Evolutionary conservation across 2,888 invertebrate genomes (phyloP).

Genomic region (Chrysotoxum bicinctum): DNA sequence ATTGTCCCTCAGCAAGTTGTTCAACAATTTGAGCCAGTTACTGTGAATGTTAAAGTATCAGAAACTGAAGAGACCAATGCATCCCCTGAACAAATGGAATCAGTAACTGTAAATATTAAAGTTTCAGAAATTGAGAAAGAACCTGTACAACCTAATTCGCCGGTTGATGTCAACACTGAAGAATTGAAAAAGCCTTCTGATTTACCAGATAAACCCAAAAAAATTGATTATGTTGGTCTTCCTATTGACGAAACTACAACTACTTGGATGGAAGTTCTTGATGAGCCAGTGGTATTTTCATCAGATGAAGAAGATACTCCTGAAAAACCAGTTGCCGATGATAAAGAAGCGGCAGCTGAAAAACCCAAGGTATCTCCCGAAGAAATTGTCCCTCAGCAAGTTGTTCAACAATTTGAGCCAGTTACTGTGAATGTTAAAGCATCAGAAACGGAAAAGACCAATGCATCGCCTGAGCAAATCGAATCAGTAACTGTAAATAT

Average conservation of each 20-base stretch:
- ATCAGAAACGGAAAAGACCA: neutral
- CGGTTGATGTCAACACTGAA: neutral
- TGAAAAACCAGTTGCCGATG: neutral
- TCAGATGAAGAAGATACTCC: constrained; percentile 54
- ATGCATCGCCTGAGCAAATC: constrained; percentile 2
- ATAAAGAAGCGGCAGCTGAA: constrained; percentile 67
- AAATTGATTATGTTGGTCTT: constrained; percentile 73
- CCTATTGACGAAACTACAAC: constrained; percentile 75
- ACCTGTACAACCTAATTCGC: neutral
- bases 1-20: neutral
- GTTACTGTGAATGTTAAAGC: neutral
- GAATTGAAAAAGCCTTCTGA: neutral
- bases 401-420: neutral
- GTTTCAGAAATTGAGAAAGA: neutral
- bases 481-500: constrained; percentile 72
- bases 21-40: neutral
- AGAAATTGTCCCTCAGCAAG: neutral
- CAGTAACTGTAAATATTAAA: neutral
- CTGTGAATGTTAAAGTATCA: neutral
- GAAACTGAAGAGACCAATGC: neutral
- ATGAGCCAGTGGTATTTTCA: constrained; percentile 62
- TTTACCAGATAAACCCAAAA: neutral
- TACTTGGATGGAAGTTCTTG: constrained; percentile 76
- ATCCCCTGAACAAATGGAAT: neutral
- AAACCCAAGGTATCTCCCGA: neutral